Evolutionary conservation across 2,888 invertebrate genomes (phyloP).

Genomic region (Leptinotarsa rubiginosa): DNA sequence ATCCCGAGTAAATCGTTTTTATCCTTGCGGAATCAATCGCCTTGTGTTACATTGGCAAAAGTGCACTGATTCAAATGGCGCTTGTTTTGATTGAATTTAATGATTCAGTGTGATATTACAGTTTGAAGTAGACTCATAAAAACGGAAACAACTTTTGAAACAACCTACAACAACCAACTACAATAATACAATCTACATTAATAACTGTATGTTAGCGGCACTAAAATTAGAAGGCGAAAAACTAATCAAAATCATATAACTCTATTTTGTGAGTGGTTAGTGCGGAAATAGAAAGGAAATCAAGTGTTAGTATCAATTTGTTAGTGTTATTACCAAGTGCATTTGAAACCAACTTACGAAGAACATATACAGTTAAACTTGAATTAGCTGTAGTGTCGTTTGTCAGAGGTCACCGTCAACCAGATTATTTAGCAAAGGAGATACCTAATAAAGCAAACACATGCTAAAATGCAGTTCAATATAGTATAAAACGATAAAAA

Average conservation of each 20-base stretch:
- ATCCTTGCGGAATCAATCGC: no score
- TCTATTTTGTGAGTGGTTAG: conserved; percentile 23
- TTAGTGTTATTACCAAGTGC: conserved; percentile 43
- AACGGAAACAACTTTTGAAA: no score
- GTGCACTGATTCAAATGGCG: no score
- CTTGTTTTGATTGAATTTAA: no score
- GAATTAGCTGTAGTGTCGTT: conserved; percentile 48
- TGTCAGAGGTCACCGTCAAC: conserved; percentile 57
- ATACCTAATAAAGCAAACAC: conserved; percentile 52
- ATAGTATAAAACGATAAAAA: conserved; percentile 16
- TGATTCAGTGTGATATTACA: no score
- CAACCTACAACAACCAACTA: no score
- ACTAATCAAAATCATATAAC: conserved; percentile 20
- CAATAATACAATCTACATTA: no score
- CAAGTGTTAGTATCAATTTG: conserved; percentile 20
- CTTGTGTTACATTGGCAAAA: no score
- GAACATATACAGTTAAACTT: conserved; percentile 50
- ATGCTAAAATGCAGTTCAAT: conserved; percentile 38
- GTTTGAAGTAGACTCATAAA: no score
- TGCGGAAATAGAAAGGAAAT: conserved; percentile 19
- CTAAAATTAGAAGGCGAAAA: background rate
- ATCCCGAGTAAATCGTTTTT: no score
- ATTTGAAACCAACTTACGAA: conserved; percentile 54
- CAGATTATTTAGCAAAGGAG: conserved; percentile 57
- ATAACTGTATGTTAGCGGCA: no score